Base-by-base conservation (phyloP, 2,113 vertebrate species). In the Dryoscopus gambensis region DNA sequence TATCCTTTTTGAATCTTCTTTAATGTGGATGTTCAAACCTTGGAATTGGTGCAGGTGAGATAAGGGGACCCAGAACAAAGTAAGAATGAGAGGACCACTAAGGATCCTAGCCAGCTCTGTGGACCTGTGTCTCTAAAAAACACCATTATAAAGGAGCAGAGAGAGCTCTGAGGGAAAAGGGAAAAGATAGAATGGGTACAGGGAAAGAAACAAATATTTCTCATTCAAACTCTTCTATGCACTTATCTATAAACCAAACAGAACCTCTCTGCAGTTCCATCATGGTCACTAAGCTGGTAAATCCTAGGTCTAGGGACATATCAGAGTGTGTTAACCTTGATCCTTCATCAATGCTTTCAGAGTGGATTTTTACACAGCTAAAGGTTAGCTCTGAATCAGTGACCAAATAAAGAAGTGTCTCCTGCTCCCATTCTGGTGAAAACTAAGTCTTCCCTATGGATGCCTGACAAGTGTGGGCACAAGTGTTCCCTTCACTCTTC, bases 401-500 rank as follows among this genome's bases (percentile, higher is more conserved):
- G 44, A 82, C 23, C 27, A 46, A 76, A 55, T 44, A 52, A 60
- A 71, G 40, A 76, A 37, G 16, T 3, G 14, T 37, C 12, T 40
- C 22, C 25, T 1, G 0, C 10, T 71, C 42, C 50, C 9, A 1
- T 40, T 68, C n/a, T n/a, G 17, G 15, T 22, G 59, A 37, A 57
- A 84, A 60, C 6, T 2, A 49, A 13, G 18, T 75, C n/a, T 42
- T 78, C 12, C 30, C 11, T 12, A 27, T 39, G 18, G 33, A 6
- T 73, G 14, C 23, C 39, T 93, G 62, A 53, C 40, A 84, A 82
- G 19, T 2, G 4, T 31, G 14, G 35, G n/a, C 37, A 74, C 22
- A 74, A 84, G 10, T 13, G 8, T 44, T 77, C 23, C 8, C 35
- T 84, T 80, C 40, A 28, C 5, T 59, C 22, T 81, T 63, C 22